Percentiles rank a stretch among this genome's conserved stretches.
Conservation (phyloP, 2,888 invertebrate species). For the Glaucopsyche alexis region DNA sequence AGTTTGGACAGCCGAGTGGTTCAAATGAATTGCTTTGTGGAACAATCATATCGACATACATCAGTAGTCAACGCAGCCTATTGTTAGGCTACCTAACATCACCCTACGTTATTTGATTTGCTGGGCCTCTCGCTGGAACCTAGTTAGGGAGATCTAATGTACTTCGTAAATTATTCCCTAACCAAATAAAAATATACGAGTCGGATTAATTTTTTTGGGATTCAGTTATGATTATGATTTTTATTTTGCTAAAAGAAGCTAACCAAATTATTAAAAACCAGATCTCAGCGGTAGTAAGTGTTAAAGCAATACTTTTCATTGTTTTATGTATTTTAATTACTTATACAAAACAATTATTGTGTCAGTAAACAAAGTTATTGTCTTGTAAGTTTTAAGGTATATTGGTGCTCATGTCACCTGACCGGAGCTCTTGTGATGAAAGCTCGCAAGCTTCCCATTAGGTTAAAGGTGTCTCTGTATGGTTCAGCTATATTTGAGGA, state of each 20-base stretch:
- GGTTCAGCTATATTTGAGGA: no score
- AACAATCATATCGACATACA: conserved; percentile 75
- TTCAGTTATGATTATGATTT: not conserved
- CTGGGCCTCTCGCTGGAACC: not conserved
- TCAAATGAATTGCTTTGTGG: conserved; percentile 73
- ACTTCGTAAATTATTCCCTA: not conserved
- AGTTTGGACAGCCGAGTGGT: conserved; percentile 70
- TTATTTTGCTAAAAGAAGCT: no score
- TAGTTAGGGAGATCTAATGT: conserved; percentile 33
- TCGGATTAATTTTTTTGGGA: not conserved
- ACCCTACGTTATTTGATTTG: conserved; percentile 44
- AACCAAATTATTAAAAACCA: no score
- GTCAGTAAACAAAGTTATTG: not conserved
- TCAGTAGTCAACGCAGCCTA: conserved; percentile 61
- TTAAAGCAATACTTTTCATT: no score
- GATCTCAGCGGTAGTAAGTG: no score
- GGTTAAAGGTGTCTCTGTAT: conserved; percentile 36
- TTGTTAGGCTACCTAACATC: conserved; percentile 55
- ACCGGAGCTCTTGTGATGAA: conserved; percentile 44
- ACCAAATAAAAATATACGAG: not conserved
- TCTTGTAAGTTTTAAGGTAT: not conserved
- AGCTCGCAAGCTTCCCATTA: conserved; percentile 54
- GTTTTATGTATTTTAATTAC: no score
- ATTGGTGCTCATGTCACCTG: not conserved
- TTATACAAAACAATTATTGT: not conserved